Percentiles rank a stretch among this genome's conserved stretches.
phyloP scores from a whole-genome alignment of 2,113 vertebrate species.

The Microtus pennsylvanicus region DNA sequence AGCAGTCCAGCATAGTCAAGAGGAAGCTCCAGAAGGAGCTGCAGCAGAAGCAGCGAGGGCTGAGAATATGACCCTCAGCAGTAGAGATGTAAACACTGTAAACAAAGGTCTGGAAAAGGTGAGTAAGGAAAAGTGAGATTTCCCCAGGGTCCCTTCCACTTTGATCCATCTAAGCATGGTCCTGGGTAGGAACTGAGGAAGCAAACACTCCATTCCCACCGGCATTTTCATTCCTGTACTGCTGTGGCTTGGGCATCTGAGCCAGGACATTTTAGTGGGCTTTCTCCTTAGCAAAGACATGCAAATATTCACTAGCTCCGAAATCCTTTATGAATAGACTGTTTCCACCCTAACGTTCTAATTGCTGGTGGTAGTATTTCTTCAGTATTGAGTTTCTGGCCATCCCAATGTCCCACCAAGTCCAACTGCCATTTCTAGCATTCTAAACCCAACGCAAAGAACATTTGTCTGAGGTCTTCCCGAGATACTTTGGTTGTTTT shows the following conservation, averaged over 20 bases:
- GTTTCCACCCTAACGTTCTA: neutral
- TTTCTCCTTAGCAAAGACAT: neutral
- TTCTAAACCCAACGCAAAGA: neutral
- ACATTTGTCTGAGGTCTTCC: neutral
- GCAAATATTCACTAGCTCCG: neutral
- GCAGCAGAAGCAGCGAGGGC: neutral
- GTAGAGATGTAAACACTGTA: neutral
- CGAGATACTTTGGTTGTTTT: neutral
- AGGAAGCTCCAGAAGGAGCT: neutral
- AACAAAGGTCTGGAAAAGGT: neutral
- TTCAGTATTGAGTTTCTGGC: neutral
- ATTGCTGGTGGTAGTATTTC: neutral
- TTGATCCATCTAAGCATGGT: neutral
- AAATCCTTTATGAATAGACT: neutral
- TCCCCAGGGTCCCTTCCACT: neutral
- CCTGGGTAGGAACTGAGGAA: neutral
- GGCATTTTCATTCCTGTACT: neutral
- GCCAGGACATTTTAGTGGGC: neutral
- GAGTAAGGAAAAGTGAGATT: neutral
- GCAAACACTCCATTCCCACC: neutral
- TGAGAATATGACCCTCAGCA: neutral
- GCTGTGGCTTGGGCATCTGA: neutral
- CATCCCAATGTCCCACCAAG: neutral
- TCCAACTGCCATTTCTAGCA: neutral
- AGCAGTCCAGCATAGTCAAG: neutral